phyloP scores from a whole-genome alignment of 2,888 invertebrate genomes.

The Zaprionus bogoriensis region DNA sequence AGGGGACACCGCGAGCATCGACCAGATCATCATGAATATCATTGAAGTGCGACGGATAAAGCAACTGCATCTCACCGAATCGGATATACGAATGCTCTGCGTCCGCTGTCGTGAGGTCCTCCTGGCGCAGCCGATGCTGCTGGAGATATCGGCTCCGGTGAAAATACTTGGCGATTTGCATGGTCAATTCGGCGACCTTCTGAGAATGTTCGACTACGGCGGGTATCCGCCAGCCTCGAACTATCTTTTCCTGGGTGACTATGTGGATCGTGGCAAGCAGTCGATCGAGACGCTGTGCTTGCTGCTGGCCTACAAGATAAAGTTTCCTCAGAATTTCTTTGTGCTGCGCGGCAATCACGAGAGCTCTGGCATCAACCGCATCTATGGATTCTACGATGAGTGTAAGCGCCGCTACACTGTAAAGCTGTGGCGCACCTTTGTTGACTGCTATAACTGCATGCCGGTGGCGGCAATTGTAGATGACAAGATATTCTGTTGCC shows the following conservation, averaged over 20 bases:
- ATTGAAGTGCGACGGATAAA: constrained; percentile 46
- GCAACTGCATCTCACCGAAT: constrained; percentile 40
- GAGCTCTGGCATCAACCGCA: constrained; percentile 97
- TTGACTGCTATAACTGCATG: constrained; percentile 98
- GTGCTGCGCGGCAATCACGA: constrained; percentile 89
- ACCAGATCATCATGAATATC: constrained; percentile 44
- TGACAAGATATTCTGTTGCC: constrained; percentile 89
- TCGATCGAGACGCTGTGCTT: constrained; percentile 98
- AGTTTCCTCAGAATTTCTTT: constrained; percentile 94
- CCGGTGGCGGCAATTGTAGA: constrained; percentile 98
- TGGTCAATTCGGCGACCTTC: constrained; percentile 82
- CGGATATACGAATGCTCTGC: constrained; percentile 41
- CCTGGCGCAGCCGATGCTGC: constrained; percentile 47
- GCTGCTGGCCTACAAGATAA: constrained; percentile 97
- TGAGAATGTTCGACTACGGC: constrained; percentile 97
- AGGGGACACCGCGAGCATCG: constrained; percentile 32
- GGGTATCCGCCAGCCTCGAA: constrained; percentile 99
- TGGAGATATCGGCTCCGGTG: constrained; percentile 63
- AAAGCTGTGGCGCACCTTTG: constrained; percentile 99
- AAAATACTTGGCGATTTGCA: constrained; percentile 53
- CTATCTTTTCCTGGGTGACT: constrained; percentile 98
- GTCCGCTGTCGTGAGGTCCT: constrained; percentile 40
- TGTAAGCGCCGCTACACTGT: constrained; percentile 96
- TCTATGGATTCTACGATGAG: constrained; percentile 96
- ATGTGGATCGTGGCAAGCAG: constrained; percentile 98